Conservation (phyloP, 2,113 vertebrate species). For the Rutilus rutilus region DNA sequence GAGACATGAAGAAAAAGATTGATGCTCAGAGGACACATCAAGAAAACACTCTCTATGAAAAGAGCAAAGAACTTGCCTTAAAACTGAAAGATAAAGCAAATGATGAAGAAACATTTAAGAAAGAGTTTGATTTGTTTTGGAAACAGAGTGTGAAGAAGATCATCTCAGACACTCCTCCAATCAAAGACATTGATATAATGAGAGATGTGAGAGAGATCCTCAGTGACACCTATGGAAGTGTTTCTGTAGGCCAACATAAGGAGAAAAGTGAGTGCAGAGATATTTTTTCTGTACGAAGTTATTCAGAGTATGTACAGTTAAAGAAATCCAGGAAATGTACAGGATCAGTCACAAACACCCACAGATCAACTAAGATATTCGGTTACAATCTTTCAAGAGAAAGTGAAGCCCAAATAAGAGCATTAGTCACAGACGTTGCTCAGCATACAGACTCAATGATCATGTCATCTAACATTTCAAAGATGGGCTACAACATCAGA, state of each 20-base stretch:
- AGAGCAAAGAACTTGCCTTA: background rate
- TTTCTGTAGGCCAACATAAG: too few relatives aligned
- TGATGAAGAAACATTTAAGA: background rate
- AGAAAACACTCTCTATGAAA: slow-evolving; percentile 19
- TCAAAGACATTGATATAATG: background rate
- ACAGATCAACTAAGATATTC: background rate
- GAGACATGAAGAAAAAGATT: background rate
- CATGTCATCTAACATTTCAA: background rate
- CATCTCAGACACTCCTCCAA: background rate
- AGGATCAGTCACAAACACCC: too few relatives aligned
- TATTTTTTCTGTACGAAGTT: background rate
- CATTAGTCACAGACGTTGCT: background rate
- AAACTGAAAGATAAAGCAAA: background rate
- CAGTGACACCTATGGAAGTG: background rate
- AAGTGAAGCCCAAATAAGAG: background rate
- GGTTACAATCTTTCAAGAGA: background rate
- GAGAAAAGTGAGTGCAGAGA: background rate
- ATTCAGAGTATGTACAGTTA: background rate
- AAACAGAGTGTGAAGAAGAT: background rate
- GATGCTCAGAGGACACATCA: background rate
- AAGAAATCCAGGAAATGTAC: background rate
- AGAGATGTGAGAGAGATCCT: background rate
- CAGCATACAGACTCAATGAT: background rate
- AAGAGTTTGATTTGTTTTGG: slow-evolving; percentile 8
- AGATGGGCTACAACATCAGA: slow-evolving; percentile 18